These are phyloP conservation scores for Cydia fagiglandana DNA, from an alignment of 1,140 invertebrate species.

Conservation along the genomic window DNA sequence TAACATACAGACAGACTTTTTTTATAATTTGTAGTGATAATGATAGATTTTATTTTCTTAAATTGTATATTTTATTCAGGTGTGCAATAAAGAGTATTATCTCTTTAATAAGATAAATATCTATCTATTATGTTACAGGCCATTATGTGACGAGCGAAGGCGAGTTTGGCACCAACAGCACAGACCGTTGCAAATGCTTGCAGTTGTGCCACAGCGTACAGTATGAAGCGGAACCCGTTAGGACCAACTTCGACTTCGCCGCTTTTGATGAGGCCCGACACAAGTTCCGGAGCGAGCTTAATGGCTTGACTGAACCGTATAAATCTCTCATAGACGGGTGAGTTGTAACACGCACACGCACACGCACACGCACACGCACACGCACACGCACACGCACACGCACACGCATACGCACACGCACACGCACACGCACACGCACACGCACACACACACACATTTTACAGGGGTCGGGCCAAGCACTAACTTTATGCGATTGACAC, in stretches of 20 bases:
- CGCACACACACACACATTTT: no score
- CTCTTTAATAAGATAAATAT: background rate
- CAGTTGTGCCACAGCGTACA: background rate
- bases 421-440: no score
- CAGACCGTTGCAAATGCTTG: background rate
- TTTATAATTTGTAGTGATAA: no score
- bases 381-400: no score
- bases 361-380: no score
- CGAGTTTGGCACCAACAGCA: background rate
- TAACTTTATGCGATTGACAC: no score
- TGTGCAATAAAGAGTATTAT: background rate
- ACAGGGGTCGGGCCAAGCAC: no score
- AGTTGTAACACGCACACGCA: background rate
- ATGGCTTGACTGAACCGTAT: background rate
- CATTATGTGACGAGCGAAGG: background rate
- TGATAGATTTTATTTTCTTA: no score
- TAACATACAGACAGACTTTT: no score
- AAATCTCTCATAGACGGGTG: background rate
- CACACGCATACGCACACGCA: no score
- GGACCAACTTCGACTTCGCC: background rate
- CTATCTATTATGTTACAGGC: background rate
- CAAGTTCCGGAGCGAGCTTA: background rate
- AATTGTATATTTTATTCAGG: no score
- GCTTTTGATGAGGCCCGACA: background rate
- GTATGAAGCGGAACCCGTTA: background rate